A percentile compares a stretch with the other conserved stretches of the same genome.
Evolutionary conservation across 1,140 invertebrate species (phyloP).

Genomic region (Brachystomella parvula): DNA sequence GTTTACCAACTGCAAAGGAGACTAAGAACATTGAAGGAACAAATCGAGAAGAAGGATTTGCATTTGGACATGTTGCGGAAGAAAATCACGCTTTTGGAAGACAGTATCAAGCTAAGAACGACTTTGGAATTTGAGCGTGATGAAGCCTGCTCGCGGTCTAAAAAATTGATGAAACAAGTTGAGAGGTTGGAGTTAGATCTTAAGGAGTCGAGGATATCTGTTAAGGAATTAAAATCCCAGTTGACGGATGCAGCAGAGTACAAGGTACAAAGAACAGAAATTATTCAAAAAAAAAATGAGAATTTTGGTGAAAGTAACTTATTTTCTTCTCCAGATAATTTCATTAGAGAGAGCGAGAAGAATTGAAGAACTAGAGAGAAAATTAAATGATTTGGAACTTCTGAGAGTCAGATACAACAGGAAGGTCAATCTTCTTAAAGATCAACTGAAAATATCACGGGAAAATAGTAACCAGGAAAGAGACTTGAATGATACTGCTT

Average conservation of each 20-base stretch:
- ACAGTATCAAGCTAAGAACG: slow-evolving; percentile 48
- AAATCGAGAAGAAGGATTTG: slow-evolving; percentile 79
- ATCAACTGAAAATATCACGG: slow-evolving; percentile 45
- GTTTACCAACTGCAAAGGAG: slow-evolving; percentile 74
- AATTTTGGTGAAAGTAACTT: neutral
- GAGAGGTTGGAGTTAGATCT: slow-evolving; percentile 65
- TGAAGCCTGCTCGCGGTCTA: slow-evolving; percentile 47
- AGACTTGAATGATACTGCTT: slow-evolving; percentile 58
- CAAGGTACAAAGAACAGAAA: slow-evolving; percentile 50
- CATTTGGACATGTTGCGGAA: slow-evolving; percentile 79
- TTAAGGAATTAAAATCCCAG: slow-evolving; percentile 67
- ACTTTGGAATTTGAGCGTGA: slow-evolving; percentile 36
- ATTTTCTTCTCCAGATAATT: slow-evolving; percentile 54
- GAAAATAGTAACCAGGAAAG: slow-evolving; percentile 46
- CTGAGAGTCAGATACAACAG: slow-evolving; percentile 59
- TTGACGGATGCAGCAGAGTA: slow-evolving; percentile 71
- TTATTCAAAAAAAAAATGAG: neutral
- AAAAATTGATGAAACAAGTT: slow-evolving; percentile 65
- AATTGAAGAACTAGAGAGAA: slow-evolving; percentile 71
- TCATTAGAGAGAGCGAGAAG: slow-evolving; percentile 69
- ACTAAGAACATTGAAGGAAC: slow-evolving; percentile 71
- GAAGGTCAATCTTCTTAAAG: slow-evolving; percentile 62
- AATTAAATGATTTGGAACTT: slow-evolving; percentile 62
- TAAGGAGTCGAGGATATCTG: slow-evolving; percentile 59
- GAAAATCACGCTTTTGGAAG: slow-evolving; percentile 67